These are phyloP conservation scores for Ceyx erithaca DNA, from an alignment of 2,797 vertebrate genomes.

Conservation along the genomic window DNA sequence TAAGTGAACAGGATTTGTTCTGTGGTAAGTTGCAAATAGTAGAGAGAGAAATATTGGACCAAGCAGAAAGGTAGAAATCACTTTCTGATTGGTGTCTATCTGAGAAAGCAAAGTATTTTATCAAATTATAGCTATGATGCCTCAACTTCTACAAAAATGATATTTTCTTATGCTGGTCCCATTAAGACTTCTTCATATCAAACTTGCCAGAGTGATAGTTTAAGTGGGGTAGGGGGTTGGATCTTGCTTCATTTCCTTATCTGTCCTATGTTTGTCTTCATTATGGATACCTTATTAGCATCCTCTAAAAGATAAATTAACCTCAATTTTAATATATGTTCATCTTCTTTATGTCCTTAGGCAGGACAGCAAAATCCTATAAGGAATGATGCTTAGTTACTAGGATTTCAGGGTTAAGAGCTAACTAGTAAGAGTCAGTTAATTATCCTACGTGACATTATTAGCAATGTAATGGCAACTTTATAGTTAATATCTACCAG, in stretches of 20 bases:
- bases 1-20: neutral
- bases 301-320: neutral
- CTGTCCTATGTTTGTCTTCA: neutral
- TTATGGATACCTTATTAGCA: neutral
- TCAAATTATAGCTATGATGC: neutral
- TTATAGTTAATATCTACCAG: slow-evolving; percentile 57
- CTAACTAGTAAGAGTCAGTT: slow-evolving; percentile 18
- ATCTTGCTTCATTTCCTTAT: slow-evolving; percentile 24
- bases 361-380: neutral
- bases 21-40: neutral
- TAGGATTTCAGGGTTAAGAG: slow-evolving; percentile 42
- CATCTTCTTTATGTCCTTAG: neutral
- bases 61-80: slow-evolving; percentile 18
- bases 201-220: neutral
- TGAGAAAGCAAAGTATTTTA: neutral
- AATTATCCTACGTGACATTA: slow-evolving; percentile 1
- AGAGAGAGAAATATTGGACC: neutral
- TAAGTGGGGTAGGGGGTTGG: neutral
- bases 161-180: slow-evolving; percentile 2
- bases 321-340: neutral
- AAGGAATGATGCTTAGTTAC: slow-evolving; percentile 8
- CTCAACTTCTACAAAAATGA: slow-evolving; percentile 5
- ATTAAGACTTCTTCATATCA: neutral
- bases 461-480: slow-evolving; percentile 32
- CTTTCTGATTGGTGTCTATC: neutral